Evolutionary conservation across 2,888 invertebrate species (phyloP).

Genomic region (Cynaeus angustus): DNA sequence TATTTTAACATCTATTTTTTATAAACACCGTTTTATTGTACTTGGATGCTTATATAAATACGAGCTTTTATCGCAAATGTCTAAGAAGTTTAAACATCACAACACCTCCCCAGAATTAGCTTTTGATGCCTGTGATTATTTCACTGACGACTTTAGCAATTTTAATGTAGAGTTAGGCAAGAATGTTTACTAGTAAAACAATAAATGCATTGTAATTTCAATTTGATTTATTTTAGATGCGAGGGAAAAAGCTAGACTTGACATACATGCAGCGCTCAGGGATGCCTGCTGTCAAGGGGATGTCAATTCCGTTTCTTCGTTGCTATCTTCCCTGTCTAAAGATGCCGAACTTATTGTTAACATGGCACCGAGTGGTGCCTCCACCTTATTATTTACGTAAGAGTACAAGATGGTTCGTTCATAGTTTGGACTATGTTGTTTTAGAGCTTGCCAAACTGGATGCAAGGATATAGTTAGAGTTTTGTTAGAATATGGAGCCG

Average conservation of each 20-base stretch:
- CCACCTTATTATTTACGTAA: conserved; percentile 89
- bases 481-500: conserved; percentile 87
- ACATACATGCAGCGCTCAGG: conserved; percentile 84
- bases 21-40: conserved; percentile 36
- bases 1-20: conserved; percentile 26
- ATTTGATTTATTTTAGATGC: conserved; percentile 74
- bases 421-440: conserved; percentile 46
- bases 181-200: conserved; percentile 8
- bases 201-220: conserved; percentile 6
- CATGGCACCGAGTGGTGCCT: conserved; percentile 90
- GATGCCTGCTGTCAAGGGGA: conserved; percentile 87
- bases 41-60: conserved; percentile 2
- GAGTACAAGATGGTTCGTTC: neutral
- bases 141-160: conserved; percentile 79
- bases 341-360: conserved; percentile 86
- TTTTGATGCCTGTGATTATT: conserved; percentile 82
- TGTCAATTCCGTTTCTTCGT: conserved; percentile 77
- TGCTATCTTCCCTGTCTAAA: conserved; percentile 78
- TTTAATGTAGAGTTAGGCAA: conserved; percentile 72
- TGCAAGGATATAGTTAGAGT: conserved; percentile 84
- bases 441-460: conserved; percentile 90
- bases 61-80: conserved; percentile 30
- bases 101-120: conserved; percentile 75
- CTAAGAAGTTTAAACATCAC: conserved; percentile 53
- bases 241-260: conserved; percentile 82